phyloP scores from a whole-genome alignment of 2,113 vertebrate genomes.

The Gadus chalcogrammus region DNA sequence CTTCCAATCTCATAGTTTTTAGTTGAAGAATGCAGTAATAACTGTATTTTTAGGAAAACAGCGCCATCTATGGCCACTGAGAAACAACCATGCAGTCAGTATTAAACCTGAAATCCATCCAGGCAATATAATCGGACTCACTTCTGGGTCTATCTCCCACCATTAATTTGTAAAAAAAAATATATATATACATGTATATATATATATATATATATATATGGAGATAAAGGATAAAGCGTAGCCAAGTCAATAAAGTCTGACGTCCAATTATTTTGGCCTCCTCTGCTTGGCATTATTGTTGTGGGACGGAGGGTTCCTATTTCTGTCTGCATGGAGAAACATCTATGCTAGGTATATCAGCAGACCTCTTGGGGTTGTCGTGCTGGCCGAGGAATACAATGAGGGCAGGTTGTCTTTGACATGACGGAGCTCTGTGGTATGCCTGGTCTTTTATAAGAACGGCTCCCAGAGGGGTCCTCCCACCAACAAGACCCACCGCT shows the following conservation, averaged over 20 bases:
- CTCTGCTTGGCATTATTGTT: too few relatives aligned
- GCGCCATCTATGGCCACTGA: constrained; percentile 56
- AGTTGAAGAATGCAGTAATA: neutral
- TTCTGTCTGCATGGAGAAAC: too few relatives aligned
- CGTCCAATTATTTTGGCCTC: too few relatives aligned
- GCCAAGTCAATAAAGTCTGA: too few relatives aligned
- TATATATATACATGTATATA: neutral
- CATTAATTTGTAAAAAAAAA: neutral
- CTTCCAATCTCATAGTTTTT: too few relatives aligned
- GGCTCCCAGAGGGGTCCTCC: too few relatives aligned
- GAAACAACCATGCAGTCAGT: neutral
- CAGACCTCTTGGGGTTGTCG: constrained; percentile 20
- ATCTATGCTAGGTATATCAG: too few relatives aligned
- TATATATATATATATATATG: neutral
- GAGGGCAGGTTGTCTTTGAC: constrained; percentile 60
- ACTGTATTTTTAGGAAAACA: constrained; percentile 38
- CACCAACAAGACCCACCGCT: too few relatives aligned
- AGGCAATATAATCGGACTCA: too few relatives aligned
- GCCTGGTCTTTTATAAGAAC: constrained; percentile 2
- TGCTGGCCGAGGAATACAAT: constrained; percentile 23
- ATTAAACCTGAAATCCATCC: neutral
- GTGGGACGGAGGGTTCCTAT: too few relatives aligned
- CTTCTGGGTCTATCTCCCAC: too few relatives aligned
- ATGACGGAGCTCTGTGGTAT: constrained; percentile 65
- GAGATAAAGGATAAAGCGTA: too few relatives aligned